phyloP scores from a whole-genome alignment of 2,888 invertebrate genomes.

The Dendrolimus houi region DNA sequence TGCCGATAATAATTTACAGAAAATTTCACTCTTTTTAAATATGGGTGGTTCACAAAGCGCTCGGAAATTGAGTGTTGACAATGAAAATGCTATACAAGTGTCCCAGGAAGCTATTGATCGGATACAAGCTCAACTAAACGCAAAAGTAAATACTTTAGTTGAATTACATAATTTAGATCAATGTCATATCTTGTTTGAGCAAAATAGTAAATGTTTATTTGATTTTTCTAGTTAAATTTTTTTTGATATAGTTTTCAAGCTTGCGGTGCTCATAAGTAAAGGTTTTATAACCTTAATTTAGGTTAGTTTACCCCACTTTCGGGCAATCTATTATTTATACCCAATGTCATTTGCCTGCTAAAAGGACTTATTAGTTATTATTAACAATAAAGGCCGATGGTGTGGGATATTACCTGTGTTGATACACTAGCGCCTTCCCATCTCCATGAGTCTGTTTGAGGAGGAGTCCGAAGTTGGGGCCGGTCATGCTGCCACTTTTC shows the following conservation, averaged over 20 bases:
- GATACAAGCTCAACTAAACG: constrained; percentile 57
- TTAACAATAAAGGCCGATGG: too few species aligned
- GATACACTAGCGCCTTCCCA: too few species aligned
- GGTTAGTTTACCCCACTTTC: background rate
- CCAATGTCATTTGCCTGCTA: background rate
- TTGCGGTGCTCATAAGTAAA: background rate
- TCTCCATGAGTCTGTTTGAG: too few species aligned
- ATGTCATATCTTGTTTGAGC: constrained; percentile 46
- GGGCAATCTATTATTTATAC: background rate
- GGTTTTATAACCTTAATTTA: background rate
- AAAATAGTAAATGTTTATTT: constrained; percentile 10
- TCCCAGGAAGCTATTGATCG: constrained; percentile 68
- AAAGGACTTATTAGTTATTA: background rate
- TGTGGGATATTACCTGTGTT: too few species aligned
- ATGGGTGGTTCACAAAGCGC: constrained; percentile 79
- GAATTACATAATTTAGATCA: constrained; percentile 72
- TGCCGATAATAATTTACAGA: constrained; percentile 32
- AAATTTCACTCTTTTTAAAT: constrained; percentile 27
- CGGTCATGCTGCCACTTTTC: too few species aligned
- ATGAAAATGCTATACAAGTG: constrained; percentile 68
- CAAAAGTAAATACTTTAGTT: constrained; percentile 57
- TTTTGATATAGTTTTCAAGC: background rate
- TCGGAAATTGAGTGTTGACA: constrained; percentile 65
- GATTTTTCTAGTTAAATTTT: background rate
- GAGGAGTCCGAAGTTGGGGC: too few species aligned